Conservation (phyloP, 2,888 invertebrate genomes). For the Colostygia pectinataria region DNA sequence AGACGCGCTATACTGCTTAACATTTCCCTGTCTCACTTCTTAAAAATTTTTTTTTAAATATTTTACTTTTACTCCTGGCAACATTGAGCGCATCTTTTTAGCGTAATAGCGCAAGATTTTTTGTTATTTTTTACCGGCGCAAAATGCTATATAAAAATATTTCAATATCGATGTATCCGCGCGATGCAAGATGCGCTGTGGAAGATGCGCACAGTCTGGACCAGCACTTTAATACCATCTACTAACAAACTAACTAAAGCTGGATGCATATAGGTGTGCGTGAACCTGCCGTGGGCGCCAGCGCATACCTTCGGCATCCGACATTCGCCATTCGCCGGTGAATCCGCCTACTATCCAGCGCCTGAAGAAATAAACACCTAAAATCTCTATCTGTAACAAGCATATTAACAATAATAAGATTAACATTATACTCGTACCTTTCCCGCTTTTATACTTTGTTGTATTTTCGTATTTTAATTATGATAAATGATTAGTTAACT, state of each 20-base stretch:
- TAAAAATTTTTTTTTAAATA: no score
- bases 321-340: conserved; percentile 87
- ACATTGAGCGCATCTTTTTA: no score
- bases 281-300: conserved; percentile 84
- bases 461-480: conserved; percentile 30
- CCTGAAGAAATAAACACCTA: conserved; percentile 67
- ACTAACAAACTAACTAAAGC: conserved; percentile 44
- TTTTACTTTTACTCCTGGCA: no score
- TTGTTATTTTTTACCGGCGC: no score
- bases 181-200: no score
- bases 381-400: conserved; percentile 55
- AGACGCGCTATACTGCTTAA: no score
- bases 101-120: no score
- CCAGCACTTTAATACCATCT: conserved; percentile 8
- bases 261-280: conserved; percentile 70
- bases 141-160: no score
- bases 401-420: conserved; percentile 36
- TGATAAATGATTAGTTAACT: conserved; percentile 34
- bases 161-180: no score
- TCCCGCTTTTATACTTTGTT: conserved; percentile 22
- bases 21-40: no score
- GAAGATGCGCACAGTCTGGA: not conserved
- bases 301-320: conserved; percentile 91
- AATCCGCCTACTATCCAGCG: conserved; percentile 64
- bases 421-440: conserved; percentile 37